Conservation (phyloP, 2,797 vertebrate genomes). For the Myotis pilosus region DNA sequence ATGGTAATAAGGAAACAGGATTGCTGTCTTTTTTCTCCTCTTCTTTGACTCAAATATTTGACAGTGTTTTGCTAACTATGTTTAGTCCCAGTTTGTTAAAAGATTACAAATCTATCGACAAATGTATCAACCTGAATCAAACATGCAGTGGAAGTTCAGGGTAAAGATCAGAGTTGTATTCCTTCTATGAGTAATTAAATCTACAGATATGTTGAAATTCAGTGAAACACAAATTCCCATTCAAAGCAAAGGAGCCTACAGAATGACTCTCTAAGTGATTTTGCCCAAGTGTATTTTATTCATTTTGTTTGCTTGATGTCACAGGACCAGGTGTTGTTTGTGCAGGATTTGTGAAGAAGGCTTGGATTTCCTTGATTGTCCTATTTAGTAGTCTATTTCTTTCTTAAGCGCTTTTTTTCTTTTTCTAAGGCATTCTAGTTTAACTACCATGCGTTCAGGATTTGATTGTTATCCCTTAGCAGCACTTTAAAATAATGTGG, state of each 20-base stretch:
- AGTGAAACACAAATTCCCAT: neutral
- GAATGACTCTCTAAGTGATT: neutral
- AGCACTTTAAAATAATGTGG: neutral
- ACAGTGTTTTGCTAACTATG: neutral
- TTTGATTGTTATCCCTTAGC: neutral
- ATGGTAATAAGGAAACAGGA: neutral
- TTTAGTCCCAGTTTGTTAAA: slow-evolving; percentile 11
- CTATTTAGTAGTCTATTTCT: neutral
- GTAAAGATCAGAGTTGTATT: neutral
- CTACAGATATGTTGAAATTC: neutral
- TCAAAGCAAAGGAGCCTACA: neutral
- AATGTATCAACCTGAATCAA: slow-evolving; percentile 35
- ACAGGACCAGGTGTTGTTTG: neutral
- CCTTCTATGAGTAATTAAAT: slow-evolving; percentile 14
- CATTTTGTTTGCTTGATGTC: neutral
- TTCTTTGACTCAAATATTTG: neutral
- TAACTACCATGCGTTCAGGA: neutral
- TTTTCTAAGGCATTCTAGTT: neutral
- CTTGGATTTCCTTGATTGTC: neutral
- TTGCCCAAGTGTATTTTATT: neutral
- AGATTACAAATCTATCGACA: neutral
- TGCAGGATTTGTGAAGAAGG: neutral
- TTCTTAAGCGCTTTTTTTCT: neutral
- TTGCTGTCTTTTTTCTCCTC: neutral
- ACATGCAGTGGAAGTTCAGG: neutral